Evolutionary conservation across 2,797 vertebrate species (phyloP), one percentile per base, ranked within the genome.

Genomic region (Gymnoscopelus braueri): DNA sequence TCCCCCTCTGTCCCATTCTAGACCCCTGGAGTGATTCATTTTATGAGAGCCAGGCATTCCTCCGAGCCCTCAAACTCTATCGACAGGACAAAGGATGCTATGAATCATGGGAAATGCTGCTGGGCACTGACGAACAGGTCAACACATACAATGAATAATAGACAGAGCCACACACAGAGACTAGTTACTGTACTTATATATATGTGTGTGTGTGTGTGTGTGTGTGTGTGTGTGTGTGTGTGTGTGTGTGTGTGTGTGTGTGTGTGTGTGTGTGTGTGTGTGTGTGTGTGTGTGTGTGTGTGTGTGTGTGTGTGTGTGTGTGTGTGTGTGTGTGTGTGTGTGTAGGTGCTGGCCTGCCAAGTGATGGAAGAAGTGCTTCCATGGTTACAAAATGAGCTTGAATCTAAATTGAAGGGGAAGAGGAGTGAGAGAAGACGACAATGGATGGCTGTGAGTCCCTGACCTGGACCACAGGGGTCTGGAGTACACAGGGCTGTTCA

Each of bases 281-380:
- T 14, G 49, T 51, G 23, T 7, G 49, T 14, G 23, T 32, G 52
- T 49, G 52, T 13, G 53, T 10, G 44, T 56, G 11, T 49, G 29
- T 68, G 35, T 47, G 50, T 5, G 49, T n/a, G 49, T 50, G 49
- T n/a, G 49, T 50, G 49, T 57, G 23, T 57, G 19, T 57, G 23
- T 32, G 15, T 57, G 24, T 44, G 1, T 44, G 0, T 53, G 32
- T 60, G n/a, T 26, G 35, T 70, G 56, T 35, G 8, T 57, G 0
- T 65, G 47, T 62, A 97, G 96, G 94, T 96, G 78, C 85, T 97
- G 80, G 95, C 95, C 52, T 94, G 93, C 77, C 93, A 96, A 83
- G 94, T 97, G 81, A 97, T 98, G 95, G 95, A 96, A 77, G 96
- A 97, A 2, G 93, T 96, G 62, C 87, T 96, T 76, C 94, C 96